Evolutionary conservation across 2,888 invertebrate genomes (phyloP).

Genomic region (Agriopis aurantiaria): DNA sequence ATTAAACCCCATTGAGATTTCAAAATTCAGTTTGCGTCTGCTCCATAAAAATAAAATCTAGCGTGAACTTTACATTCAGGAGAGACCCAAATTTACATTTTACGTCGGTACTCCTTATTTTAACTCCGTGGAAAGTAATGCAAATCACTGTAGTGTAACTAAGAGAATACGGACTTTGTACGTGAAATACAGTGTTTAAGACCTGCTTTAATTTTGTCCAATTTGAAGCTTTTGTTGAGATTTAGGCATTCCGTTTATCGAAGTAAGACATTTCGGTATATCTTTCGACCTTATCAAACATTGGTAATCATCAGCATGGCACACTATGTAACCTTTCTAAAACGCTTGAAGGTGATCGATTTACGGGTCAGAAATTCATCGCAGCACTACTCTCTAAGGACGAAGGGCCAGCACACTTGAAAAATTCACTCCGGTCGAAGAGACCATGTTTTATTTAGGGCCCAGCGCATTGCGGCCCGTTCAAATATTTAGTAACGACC

Average conservation of each 20-base stretch:
- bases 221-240: background rate
- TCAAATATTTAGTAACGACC: conserved; percentile 78
- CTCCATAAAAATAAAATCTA: conserved; percentile 74
- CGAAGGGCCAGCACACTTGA: conserved; percentile 63
- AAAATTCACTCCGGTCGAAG: conserved; percentile 74
- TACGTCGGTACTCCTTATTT: conserved; percentile 63
- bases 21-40: conserved; percentile 66
- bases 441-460: conserved; percentile 77
- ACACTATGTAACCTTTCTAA: background rate
- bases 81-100: conserved; percentile 71
- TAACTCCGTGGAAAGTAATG: conserved; percentile 68
- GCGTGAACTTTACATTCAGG: conserved; percentile 73
- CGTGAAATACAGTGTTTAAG: background rate
- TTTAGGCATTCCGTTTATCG: background rate
- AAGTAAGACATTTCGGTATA: too few relatives aligned
- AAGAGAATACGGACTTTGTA: conserved; percentile 20
- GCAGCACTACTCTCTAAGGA: conserved; percentile 55
- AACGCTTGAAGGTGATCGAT: conserved; percentile 15
- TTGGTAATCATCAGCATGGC: too few relatives aligned
- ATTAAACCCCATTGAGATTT: conserved; percentile 59
- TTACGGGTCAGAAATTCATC: conserved; percentile 35
- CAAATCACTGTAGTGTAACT: conserved; percentile 61
- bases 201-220: too few relatives aligned
- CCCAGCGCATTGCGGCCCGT: conserved; percentile 74
- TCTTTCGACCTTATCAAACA: too few relatives aligned